Percentiles rank a stretch among this genome's conserved stretches.
Evolutionary conservation across 2,113 vertebrate genomes (phyloP).

Genomic region (Ibidorhyncha struthersii): DNA sequence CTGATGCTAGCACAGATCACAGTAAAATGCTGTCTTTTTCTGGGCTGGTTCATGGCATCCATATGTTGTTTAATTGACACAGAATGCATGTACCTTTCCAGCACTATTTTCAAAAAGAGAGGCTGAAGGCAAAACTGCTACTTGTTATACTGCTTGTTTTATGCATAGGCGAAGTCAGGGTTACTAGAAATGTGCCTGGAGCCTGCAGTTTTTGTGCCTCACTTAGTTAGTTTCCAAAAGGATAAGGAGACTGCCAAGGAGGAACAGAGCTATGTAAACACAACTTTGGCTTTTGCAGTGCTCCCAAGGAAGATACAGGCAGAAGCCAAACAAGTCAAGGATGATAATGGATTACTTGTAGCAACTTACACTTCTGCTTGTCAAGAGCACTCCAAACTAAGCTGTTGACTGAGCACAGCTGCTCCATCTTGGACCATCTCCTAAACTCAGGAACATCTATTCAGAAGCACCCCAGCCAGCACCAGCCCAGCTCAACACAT

Average conservation of each 20-base stretch:
- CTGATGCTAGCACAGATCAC: neutral
- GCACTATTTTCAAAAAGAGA: neutral
- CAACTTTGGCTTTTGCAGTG: neutral
- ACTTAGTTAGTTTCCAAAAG: neutral
- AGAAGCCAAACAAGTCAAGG: neutral
- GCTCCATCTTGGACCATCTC: neutral
- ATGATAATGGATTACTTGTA: neutral
- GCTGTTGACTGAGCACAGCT: neutral
- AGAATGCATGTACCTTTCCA: neutral
- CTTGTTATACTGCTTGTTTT: neutral
- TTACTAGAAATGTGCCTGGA: neutral
- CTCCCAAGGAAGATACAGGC: neutral
- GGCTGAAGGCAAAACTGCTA: neutral
- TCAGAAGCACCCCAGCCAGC: neutral
- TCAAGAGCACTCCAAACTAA: neutral
- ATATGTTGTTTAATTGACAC: neutral
- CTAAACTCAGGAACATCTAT: neutral
- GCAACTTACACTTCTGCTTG: neutral
- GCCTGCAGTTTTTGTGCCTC: neutral
- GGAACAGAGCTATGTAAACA: neutral
- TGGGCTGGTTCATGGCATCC: neutral
- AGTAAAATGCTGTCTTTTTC: neutral
- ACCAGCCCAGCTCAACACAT: neutral
- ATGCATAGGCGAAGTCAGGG: neutral
- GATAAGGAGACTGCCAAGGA: neutral